Base-by-base conservation (phyloP, 2,113 vertebrate genomes). In the Lutjanus erythropterus region DNA sequence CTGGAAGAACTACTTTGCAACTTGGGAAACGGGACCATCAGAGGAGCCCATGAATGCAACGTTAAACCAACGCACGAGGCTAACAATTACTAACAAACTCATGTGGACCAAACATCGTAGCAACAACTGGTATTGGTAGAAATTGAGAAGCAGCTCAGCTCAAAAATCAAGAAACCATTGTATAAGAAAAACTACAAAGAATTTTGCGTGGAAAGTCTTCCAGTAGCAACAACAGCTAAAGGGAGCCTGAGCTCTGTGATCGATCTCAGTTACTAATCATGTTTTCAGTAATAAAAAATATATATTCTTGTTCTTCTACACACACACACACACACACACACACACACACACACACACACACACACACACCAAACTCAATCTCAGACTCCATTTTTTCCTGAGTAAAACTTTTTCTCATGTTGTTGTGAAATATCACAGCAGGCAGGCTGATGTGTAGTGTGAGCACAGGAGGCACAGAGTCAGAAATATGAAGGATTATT, bases 401-500 rank as follows among this genome's bases (percentile, higher is more conserved):
- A 50, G 52, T 52, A 49, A 79, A 81, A 70, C 16, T 46, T 61
- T 75, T 33, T 62, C 33, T 53, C 11, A 6, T 55, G 19, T 69
- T 42, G 56, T 49, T 55, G 39, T n/a, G n/a, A 62, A 47, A 55
- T 46, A 15, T 71, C 42, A 12, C 21, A 18, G 21, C 75, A 74
- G 75, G 41, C 44, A 71, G 16, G 39, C 35, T 47, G 70, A 70
- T 39, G 29, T 18, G 50, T 33, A 68, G 44, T 23, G 65, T 16
- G 35, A 58, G 50, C 27, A 33, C 42, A 62, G 68, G 33, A 42
- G 25, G 39, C 39, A 55, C 18, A 65, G 31, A 71, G 27, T 67
- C 21, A 72, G 56, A 82, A 77, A 66, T 66, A 50, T 62, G 67
- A 71, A n/a, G 35, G 52, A 71, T 88, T 77, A 80, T 85, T 44